Percentiles rank a stretch among this genome's conserved stretches.
Conservation (phyloP, 2,113 vertebrate genomes). For the Phyllostomus hastatus region DNA sequence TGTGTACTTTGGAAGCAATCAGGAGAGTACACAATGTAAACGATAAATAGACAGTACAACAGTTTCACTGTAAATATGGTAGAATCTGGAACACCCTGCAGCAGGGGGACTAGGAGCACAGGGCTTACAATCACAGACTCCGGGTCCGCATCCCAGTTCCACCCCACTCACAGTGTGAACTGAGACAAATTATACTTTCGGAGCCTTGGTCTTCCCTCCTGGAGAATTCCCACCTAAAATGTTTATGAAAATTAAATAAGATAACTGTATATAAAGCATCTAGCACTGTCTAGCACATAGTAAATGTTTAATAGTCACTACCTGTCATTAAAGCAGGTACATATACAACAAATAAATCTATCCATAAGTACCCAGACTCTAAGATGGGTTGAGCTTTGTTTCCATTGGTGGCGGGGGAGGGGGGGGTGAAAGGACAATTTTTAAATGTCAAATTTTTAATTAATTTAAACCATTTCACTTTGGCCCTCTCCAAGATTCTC, state of each 20-base stretch:
- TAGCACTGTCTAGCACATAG: background rate
- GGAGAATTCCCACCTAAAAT: background rate
- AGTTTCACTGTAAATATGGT: background rate
- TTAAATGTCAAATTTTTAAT: conserved; percentile 43
- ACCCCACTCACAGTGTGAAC: background rate
- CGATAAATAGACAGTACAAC: background rate
- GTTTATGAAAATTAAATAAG: background rate
- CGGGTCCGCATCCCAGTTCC: background rate
- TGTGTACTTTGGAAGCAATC: background rate
- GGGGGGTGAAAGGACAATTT: background rate
- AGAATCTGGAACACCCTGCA: background rate
- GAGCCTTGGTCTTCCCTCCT: background rate
- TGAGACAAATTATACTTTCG: background rate
- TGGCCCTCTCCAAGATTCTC: conserved; percentile 28
- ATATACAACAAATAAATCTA: background rate
- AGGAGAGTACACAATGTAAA: background rate
- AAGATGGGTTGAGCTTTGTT: background rate
- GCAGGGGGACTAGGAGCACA: background rate
- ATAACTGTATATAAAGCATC: background rate
- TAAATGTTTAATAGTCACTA: background rate
- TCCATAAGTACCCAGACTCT: background rate
- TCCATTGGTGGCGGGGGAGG: background rate
- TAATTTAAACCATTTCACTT: conserved; percentile 21
- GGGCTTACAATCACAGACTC: background rate
- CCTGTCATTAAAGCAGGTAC: background rate